A percentile compares a stretch with the other conserved stretches of the same genome.
Evolutionary conservation across 1,140 invertebrate species (phyloP).

Genomic region (Dendrolimus punctatus): DNA sequence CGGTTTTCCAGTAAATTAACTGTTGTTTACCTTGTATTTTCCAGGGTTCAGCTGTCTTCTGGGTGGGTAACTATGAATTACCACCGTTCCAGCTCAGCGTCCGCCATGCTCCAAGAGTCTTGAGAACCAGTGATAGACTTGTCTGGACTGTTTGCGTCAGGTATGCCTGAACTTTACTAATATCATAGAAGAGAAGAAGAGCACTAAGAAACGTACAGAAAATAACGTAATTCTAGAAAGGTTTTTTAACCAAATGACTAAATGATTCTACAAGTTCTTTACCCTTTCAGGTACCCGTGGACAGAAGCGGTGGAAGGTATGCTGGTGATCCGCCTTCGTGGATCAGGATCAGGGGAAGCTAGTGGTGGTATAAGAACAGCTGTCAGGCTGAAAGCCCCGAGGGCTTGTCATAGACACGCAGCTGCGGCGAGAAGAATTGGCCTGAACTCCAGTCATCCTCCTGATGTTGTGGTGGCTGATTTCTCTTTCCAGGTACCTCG

Average conservation of each 20-base stretch:
- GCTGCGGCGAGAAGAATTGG: slow-evolving; percentile 43
- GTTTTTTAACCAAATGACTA: too few relatives aligned
- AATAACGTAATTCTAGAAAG: too few relatives aligned
- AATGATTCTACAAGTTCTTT: too few relatives aligned
- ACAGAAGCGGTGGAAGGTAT: slow-evolving; percentile 80
- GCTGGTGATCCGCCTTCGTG: slow-evolving; percentile 51
- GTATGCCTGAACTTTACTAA: slow-evolving; percentile 17
- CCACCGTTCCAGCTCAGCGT: slow-evolving; percentile 60
- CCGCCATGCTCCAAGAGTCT: slow-evolving; percentile 36
- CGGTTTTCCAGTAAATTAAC: too few relatives aligned
- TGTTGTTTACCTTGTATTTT: slow-evolving; percentile 2
- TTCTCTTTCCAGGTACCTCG: slow-evolving; percentile 55
- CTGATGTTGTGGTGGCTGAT: slow-evolving; percentile 52
- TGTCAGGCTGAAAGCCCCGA: slow-evolving; percentile 33
- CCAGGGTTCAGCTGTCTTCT: slow-evolving; percentile 45
- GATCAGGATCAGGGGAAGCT: slow-evolving; percentile 23
- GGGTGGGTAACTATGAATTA: slow-evolving; percentile 58
- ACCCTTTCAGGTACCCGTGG: slow-evolving; percentile 77
- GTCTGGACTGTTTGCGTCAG: slow-evolving; percentile 63
- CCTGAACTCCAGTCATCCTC: slow-evolving; percentile 25
- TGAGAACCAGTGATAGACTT: slow-evolving; percentile 51
- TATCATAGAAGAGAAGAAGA: too few relatives aligned
- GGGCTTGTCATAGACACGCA: slow-evolving; percentile 52
- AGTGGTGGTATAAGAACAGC: slow-evolving; percentile 27
- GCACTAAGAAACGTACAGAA: too few relatives aligned